Evolutionary conservation across 2,888 invertebrate genomes (phyloP), one percentile per base, ranked within the genome.

Genomic region (Seira sanloemensis): DNA sequence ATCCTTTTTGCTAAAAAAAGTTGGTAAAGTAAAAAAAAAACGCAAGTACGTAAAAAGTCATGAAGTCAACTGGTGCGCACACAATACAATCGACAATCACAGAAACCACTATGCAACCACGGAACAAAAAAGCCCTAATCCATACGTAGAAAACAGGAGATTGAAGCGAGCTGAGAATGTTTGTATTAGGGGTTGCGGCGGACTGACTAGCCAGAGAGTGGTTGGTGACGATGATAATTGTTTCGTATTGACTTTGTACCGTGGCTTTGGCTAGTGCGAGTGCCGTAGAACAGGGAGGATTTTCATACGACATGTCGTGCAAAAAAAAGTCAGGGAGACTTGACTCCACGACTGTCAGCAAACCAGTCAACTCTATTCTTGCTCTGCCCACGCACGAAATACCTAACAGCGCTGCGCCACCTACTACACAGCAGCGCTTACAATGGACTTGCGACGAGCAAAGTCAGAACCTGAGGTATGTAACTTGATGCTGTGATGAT

Each of bases 341-440:
- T 7, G 62, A 21, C 62, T 62, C 62, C 7, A 23, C 27, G 79
- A 73, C 67, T 76, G 77, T 72, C 82, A 82, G 74, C 78, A 74
- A 84, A 84, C 84, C 69, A 84, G 78, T 84, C 84, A 84, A 23
- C 21, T 62, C 62, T 19, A 83, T 84, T 73, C 68, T 69, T 78
- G 75, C 69, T 84, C 84, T 78, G 74, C 84, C 84, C 84, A 84
- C 84, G 84, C 84, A 78, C 69, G n/a, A 73, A 69, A 24, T 68
- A 50, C 74, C 69, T 21, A 62, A n/a, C n/a, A n/a, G n/a, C n/a
- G n/a, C n/a, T n/a, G n/a, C n/a, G n/a, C n/a, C n/a, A n/a, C n/a
- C n/a, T n/a, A n/a, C n/a, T n/a, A n/a, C n/a, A n/a, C n/a, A n/a
- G n/a, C n/a, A n/a, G n/a, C n/a, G n/a, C n/a, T 62, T 58, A n/a